phyloP scores from a whole-genome alignment of 2,113 vertebrate genomes.

The Paralichthys olivaceus region DNA sequence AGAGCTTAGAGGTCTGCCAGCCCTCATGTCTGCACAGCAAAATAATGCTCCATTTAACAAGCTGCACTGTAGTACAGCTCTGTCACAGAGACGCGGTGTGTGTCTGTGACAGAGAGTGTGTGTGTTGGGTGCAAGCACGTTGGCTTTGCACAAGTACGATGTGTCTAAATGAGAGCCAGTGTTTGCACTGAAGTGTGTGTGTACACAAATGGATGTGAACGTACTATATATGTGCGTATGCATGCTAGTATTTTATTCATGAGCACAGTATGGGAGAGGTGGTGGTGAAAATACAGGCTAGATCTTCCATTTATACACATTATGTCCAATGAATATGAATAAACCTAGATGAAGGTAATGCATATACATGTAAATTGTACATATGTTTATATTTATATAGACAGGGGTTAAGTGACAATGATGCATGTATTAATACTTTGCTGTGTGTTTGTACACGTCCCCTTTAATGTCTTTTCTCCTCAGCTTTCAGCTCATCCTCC shows the following conservation, averaged over 20 bases:
- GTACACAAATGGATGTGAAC: conserved; percentile 1
- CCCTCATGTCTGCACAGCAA: conserved; percentile 63
- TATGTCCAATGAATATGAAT: not conserved
- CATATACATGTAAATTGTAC: not conserved
- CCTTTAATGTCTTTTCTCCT: conserved; percentile 21
- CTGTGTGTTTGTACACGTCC: conserved; percentile 21
- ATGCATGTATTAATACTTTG: not conserved
- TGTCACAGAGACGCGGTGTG: conserved; percentile 14
- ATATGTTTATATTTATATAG: conserved; percentile 9
- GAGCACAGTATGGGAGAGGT: conserved; percentile 23
- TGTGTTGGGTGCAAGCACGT: conserved; percentile 4
- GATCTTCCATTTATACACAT: conserved; percentile 14
- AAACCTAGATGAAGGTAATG: not conserved
- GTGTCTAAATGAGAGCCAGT: not conserved
- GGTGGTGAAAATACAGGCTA: not conserved
- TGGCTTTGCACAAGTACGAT: conserved; percentile 4
- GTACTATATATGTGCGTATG: conserved; percentile 10
- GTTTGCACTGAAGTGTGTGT: not conserved
- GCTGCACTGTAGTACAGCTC: conserved; percentile 26
- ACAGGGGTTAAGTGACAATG: conserved; percentile 5
- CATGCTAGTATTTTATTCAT: conserved; percentile 53
- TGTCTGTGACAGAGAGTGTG: conserved; percentile 1
- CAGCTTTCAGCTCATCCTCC: conserved; percentile 45
- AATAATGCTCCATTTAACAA: conserved; percentile 63
- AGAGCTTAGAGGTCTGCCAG: conserved; percentile 52